Percentiles rank a stretch among this genome's conserved stretches.
Evolutionary conservation across 2,113 vertebrate genomes (phyloP).

Genomic region (Formicarius rufipectus): DNA sequence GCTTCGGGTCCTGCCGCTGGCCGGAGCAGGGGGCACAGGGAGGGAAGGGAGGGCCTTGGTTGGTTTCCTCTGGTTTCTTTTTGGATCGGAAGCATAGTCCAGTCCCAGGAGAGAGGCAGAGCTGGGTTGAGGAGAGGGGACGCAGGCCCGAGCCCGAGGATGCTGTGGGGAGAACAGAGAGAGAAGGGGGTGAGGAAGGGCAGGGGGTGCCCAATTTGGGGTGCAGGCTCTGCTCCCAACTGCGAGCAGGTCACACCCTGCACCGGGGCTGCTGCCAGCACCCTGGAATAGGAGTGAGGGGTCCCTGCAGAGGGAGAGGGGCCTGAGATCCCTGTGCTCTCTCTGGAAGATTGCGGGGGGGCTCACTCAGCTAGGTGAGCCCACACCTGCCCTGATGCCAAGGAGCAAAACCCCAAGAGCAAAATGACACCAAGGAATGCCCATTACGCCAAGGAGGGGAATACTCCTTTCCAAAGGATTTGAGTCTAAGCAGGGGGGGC

Average conservation of each 20-base stretch:
- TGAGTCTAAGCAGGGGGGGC: background rate
- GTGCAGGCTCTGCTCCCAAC: background rate
- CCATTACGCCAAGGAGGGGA: fast-evolving
- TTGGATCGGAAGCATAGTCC: slow-evolving; percentile 12
- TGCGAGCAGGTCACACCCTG: background rate
- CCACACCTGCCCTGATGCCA: too few species aligned
- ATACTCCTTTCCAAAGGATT: background rate
- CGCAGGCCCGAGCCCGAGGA: background rate
- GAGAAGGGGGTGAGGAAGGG: background rate
- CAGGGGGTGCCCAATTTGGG: background rate
- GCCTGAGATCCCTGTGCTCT: background rate
- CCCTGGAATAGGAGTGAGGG: fast-evolving
- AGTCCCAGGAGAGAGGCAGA: slow-evolving; percentile 2
- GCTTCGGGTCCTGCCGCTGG: background rate
- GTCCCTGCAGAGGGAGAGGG: background rate
- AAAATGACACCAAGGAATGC: fast-evolving
- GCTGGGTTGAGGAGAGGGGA: background rate
- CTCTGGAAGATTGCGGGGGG: background rate
- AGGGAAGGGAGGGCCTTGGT: background rate
- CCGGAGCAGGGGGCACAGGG: background rate
- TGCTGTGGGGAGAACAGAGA: background rate
- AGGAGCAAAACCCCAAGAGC: background rate
- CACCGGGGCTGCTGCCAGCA: background rate
- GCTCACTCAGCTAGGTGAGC: background rate
- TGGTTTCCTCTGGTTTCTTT: slow-evolving; percentile 1